Conservation (phyloP, 2,113 vertebrate species). For the Mesoclemmys tuberculata region DNA sequence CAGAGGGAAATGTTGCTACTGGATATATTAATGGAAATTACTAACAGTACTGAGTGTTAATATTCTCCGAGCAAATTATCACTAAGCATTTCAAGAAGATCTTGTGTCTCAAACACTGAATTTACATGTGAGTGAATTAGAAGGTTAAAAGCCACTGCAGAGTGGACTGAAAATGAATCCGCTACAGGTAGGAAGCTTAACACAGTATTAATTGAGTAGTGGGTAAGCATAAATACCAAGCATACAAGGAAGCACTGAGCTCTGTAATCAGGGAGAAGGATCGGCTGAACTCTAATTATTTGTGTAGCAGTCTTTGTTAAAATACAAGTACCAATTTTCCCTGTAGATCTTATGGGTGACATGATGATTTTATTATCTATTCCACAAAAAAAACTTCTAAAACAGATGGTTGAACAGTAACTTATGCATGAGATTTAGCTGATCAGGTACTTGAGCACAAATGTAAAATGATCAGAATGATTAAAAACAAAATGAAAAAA, state of each 20-base stretch:
- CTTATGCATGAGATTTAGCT: not conserved
- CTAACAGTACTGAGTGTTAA: not conserved
- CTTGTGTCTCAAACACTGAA: not conserved
- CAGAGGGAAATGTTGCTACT: not conserved
- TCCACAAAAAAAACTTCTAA: not conserved
- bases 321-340: not conserved
- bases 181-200: not conserved
- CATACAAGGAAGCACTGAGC: rapidly evolving
- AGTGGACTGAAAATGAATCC: not conserved
- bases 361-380: not conserved
- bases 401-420: not conserved
- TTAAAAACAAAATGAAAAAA: not conserved
- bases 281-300: not conserved
- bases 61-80: not conserved
- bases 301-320: not conserved
- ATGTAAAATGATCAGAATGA: not conserved
- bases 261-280: not conserved
- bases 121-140: not conserved
- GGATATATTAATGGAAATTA: rapidly evolving
- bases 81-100: not conserved
- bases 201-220: rapidly evolving
- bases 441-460: not conserved
- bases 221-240: not conserved
- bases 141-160: not conserved
- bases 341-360: not conserved